Percentiles rank a stretch among this genome's conserved stretches.
Conservation (phyloP, 1,140 invertebrate species). For the Heliconius congener region DNA sequence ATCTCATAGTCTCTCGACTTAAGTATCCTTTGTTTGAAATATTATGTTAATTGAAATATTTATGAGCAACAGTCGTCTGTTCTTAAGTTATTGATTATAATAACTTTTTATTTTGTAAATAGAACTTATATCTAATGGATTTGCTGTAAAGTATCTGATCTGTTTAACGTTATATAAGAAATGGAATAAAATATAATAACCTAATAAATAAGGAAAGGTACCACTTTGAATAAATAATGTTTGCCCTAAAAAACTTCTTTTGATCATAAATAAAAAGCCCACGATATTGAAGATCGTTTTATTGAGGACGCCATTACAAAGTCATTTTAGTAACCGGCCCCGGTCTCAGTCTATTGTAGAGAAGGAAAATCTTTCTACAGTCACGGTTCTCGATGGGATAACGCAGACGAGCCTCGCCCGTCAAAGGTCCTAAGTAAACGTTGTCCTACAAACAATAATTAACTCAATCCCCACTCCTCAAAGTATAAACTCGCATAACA, state of each 20-base stretch:
- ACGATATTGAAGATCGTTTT: slow-evolving; percentile 69
- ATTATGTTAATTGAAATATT: slow-evolving; percentile 10
- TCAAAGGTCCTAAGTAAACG: slow-evolving; percentile 60
- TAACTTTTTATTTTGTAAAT: background rate
- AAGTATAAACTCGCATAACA: slow-evolving; percentile 69
- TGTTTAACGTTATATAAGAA: background rate
- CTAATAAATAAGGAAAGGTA: background rate
- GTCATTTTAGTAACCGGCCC: slow-evolving; percentile 74
- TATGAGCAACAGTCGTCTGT: background rate
- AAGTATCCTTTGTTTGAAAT: slow-evolving; percentile 10
- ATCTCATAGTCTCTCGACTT: slow-evolving; percentile 22
- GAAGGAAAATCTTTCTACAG: slow-evolving; percentile 81
- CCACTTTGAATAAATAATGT: slow-evolving; percentile 31
- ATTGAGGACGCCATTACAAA: slow-evolving; percentile 77
- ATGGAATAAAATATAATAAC: background rate
- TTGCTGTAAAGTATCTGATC: background rate
- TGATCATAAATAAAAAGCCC: slow-evolving; percentile 62
- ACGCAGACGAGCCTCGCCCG: slow-evolving; percentile 55
- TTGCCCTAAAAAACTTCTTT: slow-evolving; percentile 44
- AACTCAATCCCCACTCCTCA: slow-evolving; percentile 67
- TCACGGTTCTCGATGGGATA: slow-evolving; percentile 81
- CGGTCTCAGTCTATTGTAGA: slow-evolving; percentile 79
- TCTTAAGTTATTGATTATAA: background rate
- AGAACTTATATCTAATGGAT: background rate
- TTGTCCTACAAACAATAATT: slow-evolving; percentile 66